Evolutionary conservation across 2,113 vertebrate genomes (phyloP), one percentile per base, ranked within the genome.

Genomic region (Cromileptes altivelis): DNA sequence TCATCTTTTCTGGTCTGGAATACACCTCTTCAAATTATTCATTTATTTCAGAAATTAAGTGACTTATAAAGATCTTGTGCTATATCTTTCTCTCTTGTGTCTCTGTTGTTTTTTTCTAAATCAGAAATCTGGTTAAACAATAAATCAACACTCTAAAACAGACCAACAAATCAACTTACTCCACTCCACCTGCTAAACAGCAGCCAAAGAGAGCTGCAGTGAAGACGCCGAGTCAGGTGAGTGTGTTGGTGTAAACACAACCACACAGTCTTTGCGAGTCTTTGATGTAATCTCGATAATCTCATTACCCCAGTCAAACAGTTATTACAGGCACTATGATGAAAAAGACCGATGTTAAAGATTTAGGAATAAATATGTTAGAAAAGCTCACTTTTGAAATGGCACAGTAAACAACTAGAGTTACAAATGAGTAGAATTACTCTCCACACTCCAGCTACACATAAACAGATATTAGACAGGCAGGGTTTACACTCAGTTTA

Each of bases 401-500:
- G 17, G 55, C 37, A 42, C 30, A 19, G 0, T 4, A 61, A 21
- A 60, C 56, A 52, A 49, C 49, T 37, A 64, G 8, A 73, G 45
- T 17, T 67, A 84, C 82, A 87, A 87, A 80, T 70, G 0, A 62
- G 75, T 1, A 8, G 71, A 40, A 61, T 81, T 62, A 19, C 5
- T 33, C n/a, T 21, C 42, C 0, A 1, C 3, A 33, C 40, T 80
- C 9, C 63, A 30, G 42, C 30, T 4, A 70, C n/a, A 68, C 2
- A 40, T 0, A 63, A 84, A 78, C 67, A 74, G 40, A 0, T 9
- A 27, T 72, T 62, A 64, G 1, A 65, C n/a, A 2, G 7, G 56
- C 18, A 23, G 23, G 1, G 30, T 27, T 33, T 40, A 19, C 49
- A 8, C 8, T 61, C 21, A 33, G 0, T 23, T 25, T 52, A 60